Percentiles rank a stretch among this genome's conserved stretches.
phyloP scores from a whole-genome alignment of 2,113 vertebrate species.

The Cygnus atratus region DNA sequence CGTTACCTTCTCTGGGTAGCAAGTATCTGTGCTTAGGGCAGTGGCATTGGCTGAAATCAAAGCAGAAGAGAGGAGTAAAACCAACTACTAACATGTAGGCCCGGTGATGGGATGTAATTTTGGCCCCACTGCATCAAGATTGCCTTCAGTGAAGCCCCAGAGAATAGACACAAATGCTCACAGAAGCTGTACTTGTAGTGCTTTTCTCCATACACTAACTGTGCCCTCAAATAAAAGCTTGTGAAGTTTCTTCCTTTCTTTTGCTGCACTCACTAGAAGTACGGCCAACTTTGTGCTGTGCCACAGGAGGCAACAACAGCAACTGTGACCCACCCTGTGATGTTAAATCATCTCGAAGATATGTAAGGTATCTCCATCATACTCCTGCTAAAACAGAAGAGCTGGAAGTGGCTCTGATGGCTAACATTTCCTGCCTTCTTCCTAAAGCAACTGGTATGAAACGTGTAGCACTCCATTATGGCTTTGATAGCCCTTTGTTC shows the following conservation, averaged over 20 bases:
- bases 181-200: not conserved
- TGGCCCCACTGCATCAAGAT: not conserved
- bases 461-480: accelerated
- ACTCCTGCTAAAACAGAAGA: not conserved
- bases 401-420: not conserved
- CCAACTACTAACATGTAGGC: not conserved
- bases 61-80: not conserved
- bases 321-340: not conserved
- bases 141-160: not conserved
- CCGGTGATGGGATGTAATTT: not conserved
- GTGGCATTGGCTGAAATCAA: not conserved
- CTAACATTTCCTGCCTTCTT: not conserved
- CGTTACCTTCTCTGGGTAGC: not conserved
- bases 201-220: not conserved
- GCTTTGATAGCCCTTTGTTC: not conserved
- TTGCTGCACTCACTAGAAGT: not conserved
- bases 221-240: slow-evolving; percentile 27
- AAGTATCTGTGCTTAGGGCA: accelerated
- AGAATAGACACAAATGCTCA: not conserved
- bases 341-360: too few relatives aligned
- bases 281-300: not conserved
- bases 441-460: not conserved
- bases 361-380: accelerated
- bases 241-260: not conserved
- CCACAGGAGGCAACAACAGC: not conserved